A percentile compares a stretch with the other conserved stretches of the same genome.
These are phyloP conservation scores for Trissolcus brochymenae DNA, from an alignment of 2,888 invertebrate species.

Conservation along the genomic window DNA sequence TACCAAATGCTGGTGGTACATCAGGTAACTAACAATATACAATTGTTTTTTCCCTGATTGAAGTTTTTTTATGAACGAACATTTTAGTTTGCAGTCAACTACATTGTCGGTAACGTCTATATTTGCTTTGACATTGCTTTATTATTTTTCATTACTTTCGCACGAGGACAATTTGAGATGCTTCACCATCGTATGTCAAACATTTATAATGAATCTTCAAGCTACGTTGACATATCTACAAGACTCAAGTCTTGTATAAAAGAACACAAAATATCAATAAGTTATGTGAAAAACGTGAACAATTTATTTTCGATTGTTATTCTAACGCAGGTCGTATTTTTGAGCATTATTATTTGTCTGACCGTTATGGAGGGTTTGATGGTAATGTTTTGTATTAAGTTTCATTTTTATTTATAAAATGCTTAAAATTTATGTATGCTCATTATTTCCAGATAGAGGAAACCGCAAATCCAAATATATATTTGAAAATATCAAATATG, in stretches of 20 bases:
- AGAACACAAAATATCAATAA: conserved; percentile 11
- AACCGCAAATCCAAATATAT: not conserved
- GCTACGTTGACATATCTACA: not conserved
- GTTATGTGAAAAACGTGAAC: conserved; percentile 3
- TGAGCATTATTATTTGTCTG: conserved; percentile 24
- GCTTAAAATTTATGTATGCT: not conserved
- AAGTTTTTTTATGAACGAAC: not conserved
- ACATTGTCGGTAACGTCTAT: conserved; percentile 16
- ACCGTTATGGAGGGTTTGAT: conserved; percentile 8
- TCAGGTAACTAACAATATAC: conserved; percentile 12
- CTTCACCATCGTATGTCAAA: conserved; percentile 11
- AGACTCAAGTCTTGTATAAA: conserved; percentile 7
- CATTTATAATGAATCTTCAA: conserved; percentile 1
- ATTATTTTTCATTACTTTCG: conserved; percentile 8
- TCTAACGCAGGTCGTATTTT: conserved; percentile 18
- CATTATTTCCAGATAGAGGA: not conserved
- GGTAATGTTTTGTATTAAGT: not conserved
- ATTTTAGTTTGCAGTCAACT: conserved; percentile 14
- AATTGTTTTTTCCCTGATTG: not conserved
- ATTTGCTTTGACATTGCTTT: conserved; percentile 18
- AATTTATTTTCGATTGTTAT: conserved; percentile 21
- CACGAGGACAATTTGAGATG: conserved; percentile 17
- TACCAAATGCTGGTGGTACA: not conserved
- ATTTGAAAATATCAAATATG: conserved; percentile 9
- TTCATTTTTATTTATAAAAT: not conserved